Base-by-base conservation (phyloP, 2,113 vertebrate genomes). In the Hemicordylus capensis region DNA sequence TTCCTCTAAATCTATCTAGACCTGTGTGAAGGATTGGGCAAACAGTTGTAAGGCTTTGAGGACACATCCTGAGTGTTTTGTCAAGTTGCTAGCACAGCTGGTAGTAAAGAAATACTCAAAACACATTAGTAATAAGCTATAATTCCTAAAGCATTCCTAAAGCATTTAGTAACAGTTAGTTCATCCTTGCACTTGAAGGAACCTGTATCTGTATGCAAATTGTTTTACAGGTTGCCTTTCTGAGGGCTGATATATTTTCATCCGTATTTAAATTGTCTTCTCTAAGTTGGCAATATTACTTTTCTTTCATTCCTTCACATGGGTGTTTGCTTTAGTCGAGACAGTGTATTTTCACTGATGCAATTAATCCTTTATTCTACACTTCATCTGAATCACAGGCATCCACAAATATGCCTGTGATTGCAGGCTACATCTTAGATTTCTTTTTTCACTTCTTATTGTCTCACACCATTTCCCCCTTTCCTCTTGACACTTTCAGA, bases 371-470 rank as follows among this genome's bases (percentile, higher is more conserved):
- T 76, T 14, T 83, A 48, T 66, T 89, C 54, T 24, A 1, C 44
- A 54, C 39, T 66, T 87, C 69, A 83, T 76, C 59, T 6, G 39
- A 51, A 63, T 83, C 63, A 88, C 31, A 84, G 46, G 4, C 31
- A 66, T 34, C 51, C 85, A 48, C 44, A 76, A 79, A 88, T 76
- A 70, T 54, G 79, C 24, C 24, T 75, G 1, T 78, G 54, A 83
- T 26, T 81, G 56, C 67, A 84, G 81, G 34, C 69, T 83, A 63
- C 17, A 3, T 1, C 72, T 87, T 61, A 84, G 34, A 88, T 89
- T 88, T 89, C 34, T 63, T 92, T 87, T 85, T 88, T 85, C 51
- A 85, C 31, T 80, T 72, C 31, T 74, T 90, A 70, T 80, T 90
- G 54, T 88, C 64, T 88, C 85, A 83, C 64, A 82, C 51, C 22